phyloP scores from a whole-genome alignment of 1,140 invertebrate genomes.

The Agrilus planipennis region DNA sequence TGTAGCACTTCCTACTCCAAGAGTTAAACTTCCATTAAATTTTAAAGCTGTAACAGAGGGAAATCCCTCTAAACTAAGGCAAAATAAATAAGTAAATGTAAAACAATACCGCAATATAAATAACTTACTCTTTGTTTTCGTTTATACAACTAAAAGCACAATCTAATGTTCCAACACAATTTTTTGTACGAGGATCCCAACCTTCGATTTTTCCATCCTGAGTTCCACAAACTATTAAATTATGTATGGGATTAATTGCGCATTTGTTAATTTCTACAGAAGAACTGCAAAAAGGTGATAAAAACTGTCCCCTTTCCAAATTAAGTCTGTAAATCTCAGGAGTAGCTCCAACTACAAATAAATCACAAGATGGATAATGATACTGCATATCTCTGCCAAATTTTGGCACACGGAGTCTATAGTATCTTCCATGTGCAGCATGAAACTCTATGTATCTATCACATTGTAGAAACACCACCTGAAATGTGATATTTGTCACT shows the following conservation, averaged over 20 bases:
- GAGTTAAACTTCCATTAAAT: constrained; percentile 68
- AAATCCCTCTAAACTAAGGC: constrained; percentile 45
- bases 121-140: constrained; percentile 44
- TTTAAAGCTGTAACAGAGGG: constrained; percentile 71
- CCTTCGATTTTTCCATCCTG: constrained; percentile 87
- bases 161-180: constrained; percentile 69
- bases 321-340: constrained; percentile 90
- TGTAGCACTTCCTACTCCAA: constrained; percentile 86
- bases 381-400: constrained; percentile 92
- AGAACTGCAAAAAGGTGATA: constrained; percentile 68
- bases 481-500: constrained; percentile 26
- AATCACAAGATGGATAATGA: constrained; percentile 80
- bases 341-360: constrained; percentile 81
- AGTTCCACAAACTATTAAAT: constrained; percentile 80
- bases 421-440: constrained; percentile 81
- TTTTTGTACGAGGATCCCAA: constrained; percentile 81
- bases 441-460: constrained; percentile 94
- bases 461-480: constrained; percentile 70
- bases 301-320: constrained; percentile 88
- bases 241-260: constrained; percentile 78
- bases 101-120: constrained; percentile 5
- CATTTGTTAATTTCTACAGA: constrained; percentile 74
- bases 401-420: constrained; percentile 82
- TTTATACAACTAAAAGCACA: constrained; percentile 63
- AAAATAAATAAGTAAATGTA: constrained; percentile 1